These are phyloP conservation scores for Rhopalosiphum padi DNA, from an alignment of 1,140 invertebrate species.

Conservation along the genomic window DNA sequence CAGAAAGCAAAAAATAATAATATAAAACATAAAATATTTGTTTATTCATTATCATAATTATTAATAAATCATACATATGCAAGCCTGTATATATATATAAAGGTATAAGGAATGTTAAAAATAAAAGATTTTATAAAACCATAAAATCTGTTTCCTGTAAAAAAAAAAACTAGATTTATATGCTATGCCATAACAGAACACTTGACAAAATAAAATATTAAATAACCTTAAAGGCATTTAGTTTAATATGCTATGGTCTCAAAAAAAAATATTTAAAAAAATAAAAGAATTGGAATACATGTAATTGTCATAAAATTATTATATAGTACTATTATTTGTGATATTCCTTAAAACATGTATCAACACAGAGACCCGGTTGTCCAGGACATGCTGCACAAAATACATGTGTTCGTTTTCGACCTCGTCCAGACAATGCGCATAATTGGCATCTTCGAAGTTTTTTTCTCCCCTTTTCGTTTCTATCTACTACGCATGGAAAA, in stretches of 20 bases:
- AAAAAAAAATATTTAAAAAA: neutral
- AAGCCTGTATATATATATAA: neutral
- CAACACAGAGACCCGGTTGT: slow-evolving; percentile 25
- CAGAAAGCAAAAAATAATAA: neutral
- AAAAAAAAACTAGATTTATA: neutral
- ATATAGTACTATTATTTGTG: neutral
- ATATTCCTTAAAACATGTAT: slow-evolving; percentile 25
- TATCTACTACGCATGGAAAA: slow-evolving; percentile 25
- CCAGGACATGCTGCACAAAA: slow-evolving; percentile 27
- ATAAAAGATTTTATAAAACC: slow-evolving; percentile 11
- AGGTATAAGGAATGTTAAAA: neutral
- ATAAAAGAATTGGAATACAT: neutral
- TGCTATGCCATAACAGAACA: neutral
- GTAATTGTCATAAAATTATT: neutral
- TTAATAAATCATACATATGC: neutral
- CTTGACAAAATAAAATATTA: neutral
- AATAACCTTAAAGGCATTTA: neutral
- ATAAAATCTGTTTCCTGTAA: neutral
- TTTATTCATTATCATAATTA: neutral
- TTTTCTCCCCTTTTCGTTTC: slow-evolving; percentile 37
- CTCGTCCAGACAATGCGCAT: slow-evolving; percentile 5
- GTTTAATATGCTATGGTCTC: neutral
- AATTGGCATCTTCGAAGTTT: slow-evolving; percentile 49
- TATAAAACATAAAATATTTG: neutral
- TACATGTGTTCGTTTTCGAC: slow-evolving; percentile 31